phyloP scores from a whole-genome alignment of 2,888 invertebrate species.

The Drosophila tripunctata region DNA sequence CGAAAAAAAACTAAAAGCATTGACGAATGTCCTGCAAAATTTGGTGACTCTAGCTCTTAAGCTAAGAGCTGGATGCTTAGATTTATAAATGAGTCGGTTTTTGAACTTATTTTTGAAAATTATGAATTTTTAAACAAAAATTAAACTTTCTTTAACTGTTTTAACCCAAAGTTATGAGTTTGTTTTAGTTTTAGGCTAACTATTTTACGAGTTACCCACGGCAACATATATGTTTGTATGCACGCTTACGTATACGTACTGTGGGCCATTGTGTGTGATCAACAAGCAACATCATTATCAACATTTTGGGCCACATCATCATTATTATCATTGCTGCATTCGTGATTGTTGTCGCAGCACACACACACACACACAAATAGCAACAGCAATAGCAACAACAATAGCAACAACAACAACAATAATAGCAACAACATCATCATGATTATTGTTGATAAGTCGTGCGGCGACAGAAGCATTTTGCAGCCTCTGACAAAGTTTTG shows the following conservation, averaged over 20 bases:
- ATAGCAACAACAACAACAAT: conserved; percentile 20
- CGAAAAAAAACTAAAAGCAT: too few relatives aligned
- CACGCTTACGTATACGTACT: too few relatives aligned
- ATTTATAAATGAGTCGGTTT: too few relatives aligned
- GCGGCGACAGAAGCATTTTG: conserved; percentile 55
- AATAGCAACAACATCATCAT: conserved; percentile 20
- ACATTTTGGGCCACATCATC: conserved; percentile 55
- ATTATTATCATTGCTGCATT: conserved; percentile 62
- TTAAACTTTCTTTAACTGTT: too few relatives aligned
- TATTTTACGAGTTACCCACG: neutral
- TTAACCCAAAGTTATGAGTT: too few relatives aligned
- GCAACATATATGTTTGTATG: conserved; percentile 3
- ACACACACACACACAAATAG: conserved; percentile 21
- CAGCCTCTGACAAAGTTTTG: conserved; percentile 49
- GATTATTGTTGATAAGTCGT: conserved; percentile 65
- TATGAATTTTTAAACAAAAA: too few relatives aligned
- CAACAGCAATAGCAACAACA: conserved; percentile 9
- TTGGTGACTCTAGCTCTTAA: too few relatives aligned
- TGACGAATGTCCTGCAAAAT: too few relatives aligned
- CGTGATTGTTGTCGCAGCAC: conserved; percentile 68
- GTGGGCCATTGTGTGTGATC: conserved; percentile 45
- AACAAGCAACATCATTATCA: conserved; percentile 61
- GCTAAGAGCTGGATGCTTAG: too few relatives aligned
- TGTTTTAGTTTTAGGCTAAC: too few relatives aligned
- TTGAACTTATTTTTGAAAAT: too few relatives aligned